Evolutionary conservation across 2,888 invertebrate species (phyloP).

Genomic region (Pocota personata): DNA sequence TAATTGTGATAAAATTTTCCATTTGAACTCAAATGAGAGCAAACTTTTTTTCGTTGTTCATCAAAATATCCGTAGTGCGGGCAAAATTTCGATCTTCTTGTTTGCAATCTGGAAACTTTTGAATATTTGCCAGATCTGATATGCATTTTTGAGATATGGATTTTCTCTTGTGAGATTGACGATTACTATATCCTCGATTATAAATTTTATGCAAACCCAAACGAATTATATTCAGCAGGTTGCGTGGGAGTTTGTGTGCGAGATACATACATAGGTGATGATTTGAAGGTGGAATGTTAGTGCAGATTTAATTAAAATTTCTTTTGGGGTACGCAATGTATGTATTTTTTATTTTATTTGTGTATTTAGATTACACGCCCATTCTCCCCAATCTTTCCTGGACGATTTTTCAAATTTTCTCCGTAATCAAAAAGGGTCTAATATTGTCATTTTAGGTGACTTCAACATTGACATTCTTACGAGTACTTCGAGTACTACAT

Average conservation of each 20-base stretch:
- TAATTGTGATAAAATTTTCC: too few relatives aligned
- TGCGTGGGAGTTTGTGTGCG: not conserved
- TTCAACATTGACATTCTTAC: too few relatives aligned
- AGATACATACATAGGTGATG: not conserved
- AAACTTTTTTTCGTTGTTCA: too few relatives aligned
- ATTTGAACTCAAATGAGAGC: too few relatives aligned
- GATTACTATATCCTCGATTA: not conserved
- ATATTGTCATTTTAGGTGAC: slow-evolving; percentile 9
- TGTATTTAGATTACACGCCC: not conserved
- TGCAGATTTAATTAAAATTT: not conserved
- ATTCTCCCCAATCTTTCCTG: not conserved
- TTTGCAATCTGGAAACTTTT: too few relatives aligned
- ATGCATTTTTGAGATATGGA: too few relatives aligned
- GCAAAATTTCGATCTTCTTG: too few relatives aligned
- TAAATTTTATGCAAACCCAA: not conserved
- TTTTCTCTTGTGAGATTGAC: too few relatives aligned
- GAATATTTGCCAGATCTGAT: too few relatives aligned
- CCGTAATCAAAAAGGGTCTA: not conserved
- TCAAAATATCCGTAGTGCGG: too few relatives aligned
- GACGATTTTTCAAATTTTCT: not conserved
- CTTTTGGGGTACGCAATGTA: not conserved
- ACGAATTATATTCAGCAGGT: not conserved
- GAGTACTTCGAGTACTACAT: not conserved
- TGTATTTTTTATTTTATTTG: not conserved
- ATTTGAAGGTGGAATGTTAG: too few relatives aligned